Conservation (phyloP, 2,113 vertebrate genomes). For the Leucoraja erinaceus region DNA sequence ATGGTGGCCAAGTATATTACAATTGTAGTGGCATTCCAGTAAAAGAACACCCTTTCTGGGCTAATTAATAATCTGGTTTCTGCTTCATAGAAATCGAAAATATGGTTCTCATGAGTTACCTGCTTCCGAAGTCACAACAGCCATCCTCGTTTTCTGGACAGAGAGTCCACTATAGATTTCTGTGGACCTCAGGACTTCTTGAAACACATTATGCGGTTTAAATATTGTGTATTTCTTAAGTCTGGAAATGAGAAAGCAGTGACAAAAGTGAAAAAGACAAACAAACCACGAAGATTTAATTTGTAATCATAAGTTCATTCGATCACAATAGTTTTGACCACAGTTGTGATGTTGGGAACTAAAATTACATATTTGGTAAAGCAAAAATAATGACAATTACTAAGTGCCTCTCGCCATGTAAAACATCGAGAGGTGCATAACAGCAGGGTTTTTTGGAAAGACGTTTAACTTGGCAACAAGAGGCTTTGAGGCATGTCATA, state of each 20-base stretch:
- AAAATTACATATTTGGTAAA: neutral
- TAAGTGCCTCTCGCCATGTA: neutral
- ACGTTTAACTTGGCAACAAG: no score
- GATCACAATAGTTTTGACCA: neutral
- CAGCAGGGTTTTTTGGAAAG: neutral
- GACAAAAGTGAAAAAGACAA: constrained; percentile 8
- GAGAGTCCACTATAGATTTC: neutral
- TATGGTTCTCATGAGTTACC: neutral
- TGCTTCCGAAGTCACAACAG: neutral
- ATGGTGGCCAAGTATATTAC: neutral
- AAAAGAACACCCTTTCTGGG: neutral
- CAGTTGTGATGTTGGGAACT: neutral
- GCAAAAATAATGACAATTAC: neutral
- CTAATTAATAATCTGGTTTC: neutral
- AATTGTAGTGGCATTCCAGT: neutral
- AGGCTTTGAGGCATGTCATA: neutral
- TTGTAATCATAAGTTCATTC: neutral
- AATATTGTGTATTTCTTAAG: constrained; percentile 60
- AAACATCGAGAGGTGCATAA: neutral
- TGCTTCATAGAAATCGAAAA: neutral
- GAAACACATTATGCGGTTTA: constrained; percentile 55
- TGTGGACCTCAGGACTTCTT: constrained; percentile 42
- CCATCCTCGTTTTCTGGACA: neutral
- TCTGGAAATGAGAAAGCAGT: constrained; percentile 45
- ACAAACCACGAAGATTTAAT: neutral